A percentile compares a stretch with the other conserved stretches of the same genome.
Conservation (phyloP, 1,140 invertebrate genomes). For the Eumaeus atala region DNA sequence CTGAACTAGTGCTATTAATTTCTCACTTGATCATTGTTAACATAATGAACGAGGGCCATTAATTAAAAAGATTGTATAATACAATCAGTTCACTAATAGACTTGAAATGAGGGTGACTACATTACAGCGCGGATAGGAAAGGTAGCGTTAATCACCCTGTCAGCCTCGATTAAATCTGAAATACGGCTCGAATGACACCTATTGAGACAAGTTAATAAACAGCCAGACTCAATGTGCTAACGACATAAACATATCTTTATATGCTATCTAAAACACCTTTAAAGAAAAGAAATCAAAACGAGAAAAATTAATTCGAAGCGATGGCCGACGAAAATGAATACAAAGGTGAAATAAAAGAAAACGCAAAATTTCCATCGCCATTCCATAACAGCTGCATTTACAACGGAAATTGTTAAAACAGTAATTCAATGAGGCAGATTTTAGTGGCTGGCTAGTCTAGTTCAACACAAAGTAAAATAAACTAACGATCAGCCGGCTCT, state of each 20-base stretch:
- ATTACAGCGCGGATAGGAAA: conserved; percentile 38
- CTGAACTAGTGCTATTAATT: background rate
- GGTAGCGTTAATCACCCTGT: conserved; percentile 54
- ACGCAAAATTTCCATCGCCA: background rate
- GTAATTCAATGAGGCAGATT: too few relatives aligned
- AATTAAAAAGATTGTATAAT: conserved; percentile 19
- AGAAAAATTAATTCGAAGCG: conserved; percentile 55
- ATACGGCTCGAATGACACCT: conserved; percentile 44
- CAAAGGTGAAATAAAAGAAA: conserved; percentile 45
- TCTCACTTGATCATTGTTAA: background rate
- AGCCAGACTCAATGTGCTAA: conserved; percentile 45
- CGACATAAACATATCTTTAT: conserved; percentile 45
- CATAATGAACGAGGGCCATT: conserved; percentile 10
- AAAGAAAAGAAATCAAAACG: conserved; percentile 54
- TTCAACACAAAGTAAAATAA: too few relatives aligned
- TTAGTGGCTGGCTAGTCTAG: too few relatives aligned
- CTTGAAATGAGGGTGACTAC: conserved; percentile 22
- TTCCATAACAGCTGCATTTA: too few relatives aligned
- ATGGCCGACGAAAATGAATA: conserved; percentile 49
- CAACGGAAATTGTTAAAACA: too few relatives aligned
- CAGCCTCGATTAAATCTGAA: conserved; percentile 62
- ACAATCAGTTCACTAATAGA: conserved; percentile 26
- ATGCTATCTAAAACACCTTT: conserved; percentile 35
- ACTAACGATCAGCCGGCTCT: too few relatives aligned
- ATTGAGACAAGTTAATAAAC: conserved; percentile 57